Conservation (phyloP, 2,113 vertebrate species). For the Panurus biarmicus region DNA sequence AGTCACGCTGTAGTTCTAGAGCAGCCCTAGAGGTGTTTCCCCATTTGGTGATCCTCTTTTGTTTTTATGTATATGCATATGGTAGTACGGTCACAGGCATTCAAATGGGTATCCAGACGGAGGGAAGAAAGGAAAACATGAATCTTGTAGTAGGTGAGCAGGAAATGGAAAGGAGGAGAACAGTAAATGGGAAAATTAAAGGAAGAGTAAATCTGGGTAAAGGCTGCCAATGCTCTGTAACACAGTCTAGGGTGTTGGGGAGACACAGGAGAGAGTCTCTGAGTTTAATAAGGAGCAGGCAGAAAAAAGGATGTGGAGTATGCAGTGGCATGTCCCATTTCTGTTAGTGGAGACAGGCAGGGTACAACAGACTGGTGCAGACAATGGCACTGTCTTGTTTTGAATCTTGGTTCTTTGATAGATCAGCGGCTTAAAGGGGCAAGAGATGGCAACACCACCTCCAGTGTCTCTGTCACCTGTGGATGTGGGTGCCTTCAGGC, state of each 20-base stretch:
- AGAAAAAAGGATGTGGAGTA: not conserved
- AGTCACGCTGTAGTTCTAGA: not conserved
- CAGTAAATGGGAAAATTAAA: not conserved
- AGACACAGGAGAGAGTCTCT: not conserved
- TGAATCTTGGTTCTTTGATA: not conserved
- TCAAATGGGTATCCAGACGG: not conserved
- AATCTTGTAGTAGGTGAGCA: not conserved
- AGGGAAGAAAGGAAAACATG: not conserved
- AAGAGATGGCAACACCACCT: not conserved
- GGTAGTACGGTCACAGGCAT: not conserved
- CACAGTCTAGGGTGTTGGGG: rapidly evolving
- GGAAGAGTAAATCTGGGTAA: not conserved
- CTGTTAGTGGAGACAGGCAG: not conserved
- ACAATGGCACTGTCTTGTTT: not conserved
- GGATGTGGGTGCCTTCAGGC: not conserved
- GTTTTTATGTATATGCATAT: not conserved
- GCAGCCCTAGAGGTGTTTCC: not conserved
- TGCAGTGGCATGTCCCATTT: rapidly evolving
- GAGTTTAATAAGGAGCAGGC: not conserved
- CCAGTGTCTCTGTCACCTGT: not conserved
- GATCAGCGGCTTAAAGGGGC: not conserved
- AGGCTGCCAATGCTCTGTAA: not conserved
- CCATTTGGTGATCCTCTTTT: not conserved
- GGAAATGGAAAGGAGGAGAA: not conserved
- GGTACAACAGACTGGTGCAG: not conserved